Conservation (phyloP, 2,113 vertebrate species). For the Psittacara wagleri region DNA sequence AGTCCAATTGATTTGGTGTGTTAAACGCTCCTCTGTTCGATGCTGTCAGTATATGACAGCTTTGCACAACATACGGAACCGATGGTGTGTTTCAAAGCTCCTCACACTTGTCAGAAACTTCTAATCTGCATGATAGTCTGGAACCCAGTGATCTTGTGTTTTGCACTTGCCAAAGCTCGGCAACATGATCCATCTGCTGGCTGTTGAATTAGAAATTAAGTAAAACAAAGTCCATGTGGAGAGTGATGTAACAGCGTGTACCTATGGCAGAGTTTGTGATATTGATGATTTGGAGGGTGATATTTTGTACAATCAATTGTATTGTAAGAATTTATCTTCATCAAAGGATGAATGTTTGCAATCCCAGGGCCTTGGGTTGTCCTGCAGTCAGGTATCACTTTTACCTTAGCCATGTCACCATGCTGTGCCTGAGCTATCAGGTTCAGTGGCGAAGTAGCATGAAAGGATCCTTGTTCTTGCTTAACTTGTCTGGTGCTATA, state of each 20-base stretch:
- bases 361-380: not conserved
- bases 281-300: not conserved
- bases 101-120: slow-evolving; percentile 34
- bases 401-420: not conserved
- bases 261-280: not conserved
- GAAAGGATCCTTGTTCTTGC: not conserved
- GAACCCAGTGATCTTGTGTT: not conserved
- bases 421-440: not conserved
- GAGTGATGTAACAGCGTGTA: not conserved
- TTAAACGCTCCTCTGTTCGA: accelerated
- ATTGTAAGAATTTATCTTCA: not conserved
- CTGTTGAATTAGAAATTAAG: slow-evolving; percentile 1
- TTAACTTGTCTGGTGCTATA: not conserved
- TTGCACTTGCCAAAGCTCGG: not conserved
- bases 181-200: not conserved
- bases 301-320: not conserved
- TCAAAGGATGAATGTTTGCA: not conserved
- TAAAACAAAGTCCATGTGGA: not conserved
- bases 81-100: not conserved
- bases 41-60: not conserved
- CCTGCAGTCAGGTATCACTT: not conserved
- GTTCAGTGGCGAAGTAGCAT: not conserved
- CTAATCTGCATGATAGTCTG: not conserved
- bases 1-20: not conserved
- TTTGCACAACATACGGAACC: not conserved